A percentile compares a stretch with the other conserved stretches of the same genome.
Conservation (phyloP, 2,113 vertebrate species). For the Stigmatopora argus region DNA sequence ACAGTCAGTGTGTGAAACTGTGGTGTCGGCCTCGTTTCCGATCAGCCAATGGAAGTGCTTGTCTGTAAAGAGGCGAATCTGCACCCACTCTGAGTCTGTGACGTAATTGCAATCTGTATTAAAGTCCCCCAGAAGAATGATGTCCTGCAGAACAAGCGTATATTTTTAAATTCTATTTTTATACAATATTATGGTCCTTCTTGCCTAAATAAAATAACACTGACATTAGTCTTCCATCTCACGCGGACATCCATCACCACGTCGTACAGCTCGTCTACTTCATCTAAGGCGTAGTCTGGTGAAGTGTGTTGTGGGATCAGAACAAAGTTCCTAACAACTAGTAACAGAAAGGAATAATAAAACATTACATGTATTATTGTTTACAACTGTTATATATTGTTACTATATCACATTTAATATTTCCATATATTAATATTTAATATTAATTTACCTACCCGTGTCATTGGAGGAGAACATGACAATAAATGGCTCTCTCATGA, state of each 20-base stretch:
- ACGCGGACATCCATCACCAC: slow-evolving; percentile 73
- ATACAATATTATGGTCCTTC: background rate
- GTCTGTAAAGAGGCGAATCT: slow-evolving; percentile 79
- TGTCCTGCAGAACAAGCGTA: slow-evolving; percentile 63
- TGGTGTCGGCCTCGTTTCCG: slow-evolving; percentile 73
- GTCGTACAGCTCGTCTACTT: slow-evolving; percentile 78
- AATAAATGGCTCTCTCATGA: slow-evolving; percentile 85
- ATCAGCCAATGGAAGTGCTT: slow-evolving; percentile 84
- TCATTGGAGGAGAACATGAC: slow-evolving; percentile 75
- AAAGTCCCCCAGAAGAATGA: slow-evolving; percentile 89
- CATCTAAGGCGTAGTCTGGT: slow-evolving; percentile 65
- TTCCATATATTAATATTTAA: background rate
- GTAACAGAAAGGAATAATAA: background rate
- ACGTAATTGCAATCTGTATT: slow-evolving; percentile 83
- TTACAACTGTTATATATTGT: background rate
- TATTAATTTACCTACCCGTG: slow-evolving; percentile 48
- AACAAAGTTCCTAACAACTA: slow-evolving; percentile 60
- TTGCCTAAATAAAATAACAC: background rate
- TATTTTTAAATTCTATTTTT: background rate
- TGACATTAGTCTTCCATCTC: slow-evolving; percentile 79
- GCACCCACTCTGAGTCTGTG: slow-evolving; percentile 59
- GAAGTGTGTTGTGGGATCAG: slow-evolving; percentile 83
- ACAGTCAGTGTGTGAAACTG: slow-evolving; percentile 74
- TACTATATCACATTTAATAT: background rate
- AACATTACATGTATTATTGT: background rate